Evolutionary conservation across 2,888 invertebrate species (phyloP).

Genomic region (Arctia plantaginis): DNA sequence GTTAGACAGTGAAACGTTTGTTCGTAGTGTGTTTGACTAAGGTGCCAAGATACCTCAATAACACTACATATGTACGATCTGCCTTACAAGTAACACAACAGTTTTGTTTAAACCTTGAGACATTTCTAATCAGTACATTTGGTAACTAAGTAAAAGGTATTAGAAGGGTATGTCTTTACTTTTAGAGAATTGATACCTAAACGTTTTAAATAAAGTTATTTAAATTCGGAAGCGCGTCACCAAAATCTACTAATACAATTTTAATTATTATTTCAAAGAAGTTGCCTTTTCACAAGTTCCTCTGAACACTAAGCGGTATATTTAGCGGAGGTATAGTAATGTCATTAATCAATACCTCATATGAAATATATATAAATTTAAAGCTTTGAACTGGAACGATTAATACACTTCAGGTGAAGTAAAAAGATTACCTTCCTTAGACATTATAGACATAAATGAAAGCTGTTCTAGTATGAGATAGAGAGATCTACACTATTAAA

Average conservation of each 20-base stretch:
- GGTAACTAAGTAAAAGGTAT: background rate
- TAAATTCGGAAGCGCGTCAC: background rate
- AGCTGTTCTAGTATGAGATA: constrained; percentile 6
- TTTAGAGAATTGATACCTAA: background rate
- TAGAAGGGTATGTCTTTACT: background rate
- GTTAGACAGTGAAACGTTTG: constrained; percentile 63
- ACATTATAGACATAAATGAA: constrained; percentile 33
- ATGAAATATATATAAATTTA: background rate
- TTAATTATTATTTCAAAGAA: background rate
- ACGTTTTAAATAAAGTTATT: background rate
- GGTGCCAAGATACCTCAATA: constrained; percentile 55
- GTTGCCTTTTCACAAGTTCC: background rate
- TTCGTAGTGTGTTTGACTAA: constrained; percentile 62
- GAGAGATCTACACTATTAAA: background rate
- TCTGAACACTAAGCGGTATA: background rate
- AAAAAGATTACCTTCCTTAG: too few species aligned
- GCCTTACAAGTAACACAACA: constrained; percentile 18
- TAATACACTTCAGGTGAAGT: too few species aligned
- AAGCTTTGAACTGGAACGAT: background rate
- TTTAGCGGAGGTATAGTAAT: background rate
- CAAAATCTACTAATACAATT: background rate
- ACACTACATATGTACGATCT: constrained; percentile 27
- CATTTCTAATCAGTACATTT: background rate
- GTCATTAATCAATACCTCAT: background rate
- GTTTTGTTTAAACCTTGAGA: constrained; percentile 19